These are phyloP conservation scores for Drosophila willistoni DNA, from an alignment of 1,140 invertebrate genomes.

Conservation along the genomic window DNA sequence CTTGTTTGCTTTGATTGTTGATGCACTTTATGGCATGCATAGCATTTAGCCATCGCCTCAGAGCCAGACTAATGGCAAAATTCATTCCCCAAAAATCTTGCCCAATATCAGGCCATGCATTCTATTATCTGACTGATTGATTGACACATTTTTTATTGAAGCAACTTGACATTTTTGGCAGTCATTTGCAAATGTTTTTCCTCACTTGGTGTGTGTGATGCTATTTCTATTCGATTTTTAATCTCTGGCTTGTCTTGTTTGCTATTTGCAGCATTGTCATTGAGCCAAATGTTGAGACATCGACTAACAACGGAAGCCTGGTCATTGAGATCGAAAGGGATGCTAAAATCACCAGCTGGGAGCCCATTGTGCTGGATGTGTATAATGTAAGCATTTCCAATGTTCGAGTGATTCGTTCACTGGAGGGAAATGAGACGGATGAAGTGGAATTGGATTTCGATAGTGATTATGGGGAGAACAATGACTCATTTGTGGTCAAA, in stretches of 20 bases:
- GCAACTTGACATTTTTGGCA: slow-evolving; percentile 65
- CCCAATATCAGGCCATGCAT: slow-evolving; percentile 39
- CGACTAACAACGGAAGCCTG: slow-evolving; percentile 72
- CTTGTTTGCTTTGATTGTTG: slow-evolving; percentile 54
- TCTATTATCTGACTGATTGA: slow-evolving; percentile 57
- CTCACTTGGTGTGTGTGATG: not conserved
- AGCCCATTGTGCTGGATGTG: slow-evolving; percentile 80
- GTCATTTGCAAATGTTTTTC: slow-evolving; percentile 33
- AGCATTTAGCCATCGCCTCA: slow-evolving; percentile 44
- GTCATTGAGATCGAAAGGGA: slow-evolving; percentile 73
- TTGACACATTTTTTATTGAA: slow-evolving; percentile 67
- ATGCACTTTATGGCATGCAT: slow-evolving; percentile 56
- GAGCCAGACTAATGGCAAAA: slow-evolving; percentile 34
- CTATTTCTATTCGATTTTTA: slow-evolving; percentile 31
- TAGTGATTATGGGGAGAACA: slow-evolving; percentile 71
- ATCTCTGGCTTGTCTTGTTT: slow-evolving; percentile 4
- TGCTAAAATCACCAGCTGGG: slow-evolving; percentile 56
- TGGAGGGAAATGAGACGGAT: slow-evolving; percentile 39
- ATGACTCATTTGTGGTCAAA: slow-evolving; percentile 70
- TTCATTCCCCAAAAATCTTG: slow-evolving; percentile 45
- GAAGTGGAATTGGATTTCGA: slow-evolving; percentile 75
- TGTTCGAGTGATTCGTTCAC: slow-evolving; percentile 64
- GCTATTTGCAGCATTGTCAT: slow-evolving; percentile 68
- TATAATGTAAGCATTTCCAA: slow-evolving; percentile 76
- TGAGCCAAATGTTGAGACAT: slow-evolving; percentile 70